These are phyloP conservation scores for Xanthia togata DNA, from an alignment of 2,888 invertebrate genomes.

Conservation along the genomic window DNA sequence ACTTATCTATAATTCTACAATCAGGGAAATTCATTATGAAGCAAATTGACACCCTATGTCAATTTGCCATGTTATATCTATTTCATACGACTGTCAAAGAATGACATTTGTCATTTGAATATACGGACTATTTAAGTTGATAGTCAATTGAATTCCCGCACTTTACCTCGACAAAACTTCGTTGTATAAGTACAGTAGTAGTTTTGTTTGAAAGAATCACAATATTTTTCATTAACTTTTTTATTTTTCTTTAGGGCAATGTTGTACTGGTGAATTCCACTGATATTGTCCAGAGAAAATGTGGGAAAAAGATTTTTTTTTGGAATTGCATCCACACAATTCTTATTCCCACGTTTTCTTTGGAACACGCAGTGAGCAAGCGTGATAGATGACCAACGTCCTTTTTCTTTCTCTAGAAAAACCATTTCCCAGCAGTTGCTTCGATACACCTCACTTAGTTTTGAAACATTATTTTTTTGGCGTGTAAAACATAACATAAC, in stretches of 20 bases:
- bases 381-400: not conserved
- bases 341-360: no score
- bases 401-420: not conserved
- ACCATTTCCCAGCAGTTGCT: not conserved
- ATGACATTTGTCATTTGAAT: no score
- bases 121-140: not conserved
- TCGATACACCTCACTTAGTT: not conserved
- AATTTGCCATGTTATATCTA: not conserved
- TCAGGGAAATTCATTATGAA: no score
- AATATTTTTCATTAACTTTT: not conserved
- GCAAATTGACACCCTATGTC: not conserved
- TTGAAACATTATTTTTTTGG: not conserved
- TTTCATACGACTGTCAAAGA: no score
- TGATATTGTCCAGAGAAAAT: constrained; percentile 1
- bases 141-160: not conserved
- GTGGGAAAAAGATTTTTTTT: not conserved
- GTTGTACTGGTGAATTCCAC: not conserved
- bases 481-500: no score
- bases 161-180: not conserved
- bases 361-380: not conserved
- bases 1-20: not conserved
- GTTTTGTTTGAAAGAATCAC: not conserved
- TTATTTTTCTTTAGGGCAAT: not conserved
- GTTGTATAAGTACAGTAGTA: not conserved
- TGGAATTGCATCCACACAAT: not conserved